Evolutionary conservation across 2,888 invertebrate genomes (phyloP).

Genomic region (Fragum fragum): DNA sequence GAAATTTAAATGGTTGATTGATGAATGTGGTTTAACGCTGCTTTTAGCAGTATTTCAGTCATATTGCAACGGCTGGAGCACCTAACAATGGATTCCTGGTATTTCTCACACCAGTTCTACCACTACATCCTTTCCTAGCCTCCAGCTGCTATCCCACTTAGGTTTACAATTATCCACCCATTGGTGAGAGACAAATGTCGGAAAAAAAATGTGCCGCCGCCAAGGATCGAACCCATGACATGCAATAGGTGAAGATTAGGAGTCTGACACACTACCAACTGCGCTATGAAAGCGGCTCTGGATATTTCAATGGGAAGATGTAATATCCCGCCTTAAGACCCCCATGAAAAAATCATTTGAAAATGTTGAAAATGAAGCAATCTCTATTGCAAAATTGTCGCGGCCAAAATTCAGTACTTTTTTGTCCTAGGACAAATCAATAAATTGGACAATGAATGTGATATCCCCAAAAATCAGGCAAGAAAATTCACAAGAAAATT

Average conservation of each 20-base stretch:
- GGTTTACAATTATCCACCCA: neutral
- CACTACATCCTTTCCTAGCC: neutral
- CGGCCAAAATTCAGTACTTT: too few relatives aligned
- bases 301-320: too few relatives aligned
- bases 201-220: neutral
- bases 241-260: neutral
- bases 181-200: neutral
- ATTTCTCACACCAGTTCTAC: neutral
- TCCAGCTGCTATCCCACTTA: neutral
- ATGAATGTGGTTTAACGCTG: neutral
- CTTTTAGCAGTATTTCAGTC: neutral
- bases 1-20: neutral
- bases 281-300: neutral
- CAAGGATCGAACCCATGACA: neutral
- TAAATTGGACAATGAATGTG: too few relatives aligned
- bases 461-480: too few relatives aligned
- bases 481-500: too few relatives aligned
- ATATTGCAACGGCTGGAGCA: too few relatives aligned
- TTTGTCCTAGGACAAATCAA: too few relatives aligned
- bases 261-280: neutral
- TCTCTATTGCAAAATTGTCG: too few relatives aligned
- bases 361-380: too few relatives aligned
- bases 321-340: too few relatives aligned
- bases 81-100: neutral
- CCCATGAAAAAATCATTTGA: too few relatives aligned